Conservation (phyloP, 2,113 vertebrate species). For the Hassar affinis region DNA sequence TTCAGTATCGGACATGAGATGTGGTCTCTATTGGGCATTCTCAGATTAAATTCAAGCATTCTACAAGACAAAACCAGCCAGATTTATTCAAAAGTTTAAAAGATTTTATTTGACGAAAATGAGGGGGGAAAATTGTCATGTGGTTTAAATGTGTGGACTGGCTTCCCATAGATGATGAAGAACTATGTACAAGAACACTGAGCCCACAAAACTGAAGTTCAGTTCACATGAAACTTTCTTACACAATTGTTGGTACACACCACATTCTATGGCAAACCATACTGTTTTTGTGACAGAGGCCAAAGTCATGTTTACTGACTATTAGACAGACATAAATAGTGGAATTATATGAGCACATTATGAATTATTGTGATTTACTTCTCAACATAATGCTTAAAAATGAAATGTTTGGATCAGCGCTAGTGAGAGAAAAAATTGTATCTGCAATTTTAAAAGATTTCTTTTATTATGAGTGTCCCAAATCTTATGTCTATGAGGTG, state of each 20-base stretch:
- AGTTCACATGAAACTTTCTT: neutral
- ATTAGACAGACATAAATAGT: neutral
- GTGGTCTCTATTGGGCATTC: neutral
- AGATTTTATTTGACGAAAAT: constrained; percentile 19
- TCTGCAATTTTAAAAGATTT: neutral
- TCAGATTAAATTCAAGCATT: constrained; percentile 6
- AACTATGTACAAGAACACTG: neutral
- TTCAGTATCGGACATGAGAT: neutral
- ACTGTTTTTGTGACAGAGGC: neutral
- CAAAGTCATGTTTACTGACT: neutral
- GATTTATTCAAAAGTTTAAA: neutral
- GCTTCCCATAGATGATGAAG: neutral
- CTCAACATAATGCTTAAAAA: neutral
- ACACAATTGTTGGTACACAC: neutral
- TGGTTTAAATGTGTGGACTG: neutral
- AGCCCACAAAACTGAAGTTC: neutral
- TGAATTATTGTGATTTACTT: neutral
- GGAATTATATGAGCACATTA: neutral
- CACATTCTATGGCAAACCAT: neutral
- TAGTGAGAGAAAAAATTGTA: neutral
- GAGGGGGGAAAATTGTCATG: neutral
- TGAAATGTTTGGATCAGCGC: neutral
- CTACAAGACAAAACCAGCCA: neutral
- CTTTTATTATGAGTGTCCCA: neutral
- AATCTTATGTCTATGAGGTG: neutral